These are phyloP conservation scores for Tenthredo notha DNA, from an alignment of 2,888 invertebrate species.

Conservation along the genomic window DNA sequence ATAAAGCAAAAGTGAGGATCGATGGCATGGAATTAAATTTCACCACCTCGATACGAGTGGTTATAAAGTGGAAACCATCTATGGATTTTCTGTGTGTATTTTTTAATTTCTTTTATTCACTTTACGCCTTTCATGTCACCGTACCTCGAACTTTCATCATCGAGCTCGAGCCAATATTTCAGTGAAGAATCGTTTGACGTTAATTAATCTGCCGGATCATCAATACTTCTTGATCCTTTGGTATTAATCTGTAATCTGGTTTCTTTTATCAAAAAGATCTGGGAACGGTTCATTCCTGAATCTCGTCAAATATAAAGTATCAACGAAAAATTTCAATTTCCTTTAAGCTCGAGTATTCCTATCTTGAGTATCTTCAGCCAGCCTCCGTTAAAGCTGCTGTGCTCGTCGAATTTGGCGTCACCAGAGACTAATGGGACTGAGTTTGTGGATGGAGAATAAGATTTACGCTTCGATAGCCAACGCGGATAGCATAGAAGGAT, in stretches of 20 bases:
- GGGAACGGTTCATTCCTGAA: background rate
- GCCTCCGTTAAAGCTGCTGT: slow-evolving; percentile 2
- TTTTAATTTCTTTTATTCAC: background rate
- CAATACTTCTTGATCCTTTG: background rate
- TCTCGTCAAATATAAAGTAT: slow-evolving; percentile 21
- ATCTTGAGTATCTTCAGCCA: background rate
- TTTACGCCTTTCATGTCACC: background rate
- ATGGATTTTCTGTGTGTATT: background rate
- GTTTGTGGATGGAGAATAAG: slow-evolving; percentile 6
- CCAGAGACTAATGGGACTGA: slow-evolving; percentile 24
- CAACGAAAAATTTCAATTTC: slow-evolving; percentile 38
- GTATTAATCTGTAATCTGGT: slow-evolving; percentile 1
- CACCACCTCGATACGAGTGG: background rate
- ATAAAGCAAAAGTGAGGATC: background rate
- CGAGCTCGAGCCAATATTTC: background rate
- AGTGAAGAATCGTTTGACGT: background rate
- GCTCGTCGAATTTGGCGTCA: slow-evolving; percentile 27
- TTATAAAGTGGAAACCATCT: slow-evolving; percentile 17
- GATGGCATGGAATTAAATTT: slow-evolving; percentile 21
- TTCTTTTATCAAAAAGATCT: background rate
- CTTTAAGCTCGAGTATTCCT: background rate
- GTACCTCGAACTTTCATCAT: background rate
- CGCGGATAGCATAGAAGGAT: slow-evolving; percentile 21
- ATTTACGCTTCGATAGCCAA: slow-evolving; percentile 35
- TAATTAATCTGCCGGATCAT: slow-evolving; percentile 15